Base-by-base conservation (phyloP, 2,888 invertebrate genomes). In the Odontocerum albicorne region DNA sequence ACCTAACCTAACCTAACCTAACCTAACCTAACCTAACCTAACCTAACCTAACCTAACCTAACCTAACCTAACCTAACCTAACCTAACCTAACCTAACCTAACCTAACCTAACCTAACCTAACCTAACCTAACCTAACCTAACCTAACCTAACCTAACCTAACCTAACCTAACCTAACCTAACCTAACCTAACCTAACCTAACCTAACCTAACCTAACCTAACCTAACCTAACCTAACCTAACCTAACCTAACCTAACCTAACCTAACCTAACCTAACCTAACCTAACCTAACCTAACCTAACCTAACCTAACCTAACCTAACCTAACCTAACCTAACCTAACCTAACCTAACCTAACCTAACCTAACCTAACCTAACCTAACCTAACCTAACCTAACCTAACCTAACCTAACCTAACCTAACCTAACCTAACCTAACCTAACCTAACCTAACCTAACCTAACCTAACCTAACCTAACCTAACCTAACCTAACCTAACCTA, bases 261-360 rank as follows among this genome's bases (percentile, higher is more conserved):
- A 52, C 52, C 44, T 47, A 36, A 20, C 17, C 55, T 55, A 43
- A 49, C 22, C 33, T 46, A 45, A 55, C 55, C 55, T 55, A 55
- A 55, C 55, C 55, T 55, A 55, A 55, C 55, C 55, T 55, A 55
- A 55, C 55, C 55, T 39, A 56, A 19, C 44, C 12, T 44, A 32
- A 61, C 61, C 62, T 60, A 62, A 62, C 62, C 62, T 60, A 62
- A 62, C 62, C 62, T 62, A 62, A 62, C 62, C 62, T 62, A 62
- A 62, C 62, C 62, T 62, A 60, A 62, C 62, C 62, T 62, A 62
- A 47, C 47, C 36, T 31, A 45, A 22, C 38, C 45, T 31, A 31
- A 45, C 45, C 45, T 45, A 45, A 45, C 45, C 55, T 49, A 55
- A 55, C 49, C 49, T 50, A 50, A 61, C 61, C 61, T 61, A 61